Percentiles rank a stretch among this genome's conserved stretches.
Evolutionary conservation across 2,888 invertebrate genomes (phyloP).

Genomic region (Tromatobia lineatoria): DNA sequence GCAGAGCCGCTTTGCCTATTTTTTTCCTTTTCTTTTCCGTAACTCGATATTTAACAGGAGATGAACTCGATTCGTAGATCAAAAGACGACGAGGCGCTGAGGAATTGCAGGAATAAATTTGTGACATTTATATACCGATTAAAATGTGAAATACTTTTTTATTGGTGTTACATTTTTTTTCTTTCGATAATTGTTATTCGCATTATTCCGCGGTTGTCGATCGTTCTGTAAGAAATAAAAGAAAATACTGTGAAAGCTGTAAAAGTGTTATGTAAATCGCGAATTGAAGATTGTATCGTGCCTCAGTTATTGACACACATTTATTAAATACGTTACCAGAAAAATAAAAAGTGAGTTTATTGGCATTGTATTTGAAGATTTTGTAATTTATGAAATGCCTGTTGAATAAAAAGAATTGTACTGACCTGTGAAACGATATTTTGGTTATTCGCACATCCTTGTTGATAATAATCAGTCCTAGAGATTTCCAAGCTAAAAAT

Average conservation of each 20-base stretch:
- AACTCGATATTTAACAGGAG: slow-evolving; percentile 42
- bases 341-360: slow-evolving; percentile 32
- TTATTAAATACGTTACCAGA: slow-evolving; percentile 42
- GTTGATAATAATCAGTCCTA: background rate
- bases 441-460: background rate
- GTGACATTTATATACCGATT: slow-evolving; percentile 19
- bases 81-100: slow-evolving; percentile 13
- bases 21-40: slow-evolving; percentile 13
- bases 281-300: slow-evolving; percentile 41
- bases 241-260: slow-evolving; percentile 48
- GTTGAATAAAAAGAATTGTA: slow-evolving; percentile 14
- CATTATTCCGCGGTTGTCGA: slow-evolving; percentile 22
- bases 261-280: slow-evolving; percentile 45
- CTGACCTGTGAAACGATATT: slow-evolving; percentile 27
- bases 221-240: slow-evolving; percentile 47
- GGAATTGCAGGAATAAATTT: slow-evolving; percentile 7
- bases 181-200: slow-evolving; percentile 19
- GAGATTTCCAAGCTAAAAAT: slow-evolving; percentile 1
- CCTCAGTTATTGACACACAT: slow-evolving; percentile 48
- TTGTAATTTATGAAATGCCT: slow-evolving; percentile 29
- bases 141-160: slow-evolving; percentile 18
- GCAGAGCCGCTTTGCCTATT: slow-evolving; percentile 15
- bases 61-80: slow-evolving; percentile 13
- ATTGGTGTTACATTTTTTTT: slow-evolving; percentile 39
- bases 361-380: slow-evolving; percentile 20